Evolutionary conservation across 2,113 vertebrate genomes (phyloP), one percentile per base, ranked within the genome.

Genomic region (Cebidichthys violaceus): DNA sequence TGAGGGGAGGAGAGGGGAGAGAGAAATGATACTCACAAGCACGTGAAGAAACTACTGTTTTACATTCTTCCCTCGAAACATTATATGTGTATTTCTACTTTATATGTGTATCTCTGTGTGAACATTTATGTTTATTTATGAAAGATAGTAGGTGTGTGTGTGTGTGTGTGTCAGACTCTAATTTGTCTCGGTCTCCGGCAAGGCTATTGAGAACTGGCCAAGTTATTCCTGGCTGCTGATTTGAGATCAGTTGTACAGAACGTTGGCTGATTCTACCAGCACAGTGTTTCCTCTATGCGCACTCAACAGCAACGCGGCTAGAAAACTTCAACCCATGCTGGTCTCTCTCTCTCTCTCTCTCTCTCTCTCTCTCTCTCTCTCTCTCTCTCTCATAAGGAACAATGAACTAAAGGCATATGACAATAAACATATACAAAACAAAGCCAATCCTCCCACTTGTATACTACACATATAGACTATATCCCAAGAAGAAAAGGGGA

Each of bases 1-100:
- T 99, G 70, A 33, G 3, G 11, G 9, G 3, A 65, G 33, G 64
- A 70, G 13, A 37, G 24, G 52, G 35, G 10, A 39, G 11, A 52
- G 17, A 29, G 57, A 35, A 59, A 50, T 9, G 35, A 50, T 2
- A 27, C 15, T 33, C 2, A 85, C 7, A 14, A 37, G 7, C 6
- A 80, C 5, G 15, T 29, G 4, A 45, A 8, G 33, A 0, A 15
- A 39, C 9, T 15, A 33, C 29, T 27, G 15, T 22, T 22, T 33
- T 14, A 4, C 6, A 22, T 52, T 52, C 10, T 50, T 33, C 14
- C 14, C 43, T 69, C 31, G 17, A 50, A 39, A 54, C 31, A 55
- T 71, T 35, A 24, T 17, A 39, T 39, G 7, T 55, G 9, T 37
- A 18, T 10, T 27, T 31, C 9, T 55, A 27, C 20, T 45, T 61